Conservation (phyloP, 92 coral and sea anemone genomes). For the Palythoa heliodiscus region DNA sequence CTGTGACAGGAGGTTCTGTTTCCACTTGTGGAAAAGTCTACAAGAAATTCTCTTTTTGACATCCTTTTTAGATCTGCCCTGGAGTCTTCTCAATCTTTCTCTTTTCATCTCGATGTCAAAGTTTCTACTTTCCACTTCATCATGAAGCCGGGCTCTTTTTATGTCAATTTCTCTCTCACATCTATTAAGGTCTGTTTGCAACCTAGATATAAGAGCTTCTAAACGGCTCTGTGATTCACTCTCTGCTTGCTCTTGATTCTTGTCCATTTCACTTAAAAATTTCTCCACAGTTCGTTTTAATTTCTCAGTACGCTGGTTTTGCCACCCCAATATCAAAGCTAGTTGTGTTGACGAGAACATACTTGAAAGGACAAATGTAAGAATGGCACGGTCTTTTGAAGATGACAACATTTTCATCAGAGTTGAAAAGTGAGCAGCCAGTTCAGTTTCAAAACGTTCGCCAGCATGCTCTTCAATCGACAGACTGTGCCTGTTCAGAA, state of each 20-base stretch:
- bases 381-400: constrained; percentile 60
- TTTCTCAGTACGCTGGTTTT: background rate
- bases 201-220: constrained; percentile 30
- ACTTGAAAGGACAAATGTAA: constrained; percentile 51
- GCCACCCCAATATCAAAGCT: background rate
- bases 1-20: constrained; percentile 48
- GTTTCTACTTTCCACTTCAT: constrained; percentile 42
- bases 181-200: constrained; percentile 45
- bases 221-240: background rate
- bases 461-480: background rate
- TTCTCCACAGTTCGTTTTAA: constrained; percentile 21
- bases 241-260: background rate
- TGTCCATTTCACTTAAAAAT: constrained; percentile 42
- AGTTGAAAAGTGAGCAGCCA: background rate
- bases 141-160: constrained; percentile 51
- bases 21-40: constrained; percentile 43
- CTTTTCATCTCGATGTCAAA: constrained; percentile 39
- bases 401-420: constrained; percentile 34
- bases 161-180: constrained; percentile 9
- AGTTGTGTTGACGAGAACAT: background rate
- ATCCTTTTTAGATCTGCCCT: background rate
- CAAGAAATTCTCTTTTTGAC: background rate
- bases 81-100: constrained; percentile 31
- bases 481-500: background rate
- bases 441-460: background rate